Conservation (phyloP, 2,113 vertebrate genomes). For the Miniopterus natalensis region DNA sequence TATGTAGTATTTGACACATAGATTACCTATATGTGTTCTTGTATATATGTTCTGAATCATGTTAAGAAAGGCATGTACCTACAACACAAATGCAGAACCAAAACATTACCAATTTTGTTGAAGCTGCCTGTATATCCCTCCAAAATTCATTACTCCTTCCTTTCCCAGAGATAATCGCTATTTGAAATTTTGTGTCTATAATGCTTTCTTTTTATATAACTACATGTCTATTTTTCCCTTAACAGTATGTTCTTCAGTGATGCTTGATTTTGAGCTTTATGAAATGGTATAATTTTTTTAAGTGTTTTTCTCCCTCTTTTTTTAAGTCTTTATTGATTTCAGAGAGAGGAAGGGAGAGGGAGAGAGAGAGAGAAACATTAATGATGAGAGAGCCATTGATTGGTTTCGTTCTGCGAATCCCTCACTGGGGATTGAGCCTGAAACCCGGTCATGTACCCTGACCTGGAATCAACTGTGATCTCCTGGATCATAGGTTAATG, state of each 20-base stretch:
- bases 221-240: not conserved
- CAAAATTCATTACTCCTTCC: not conserved
- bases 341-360: no score
- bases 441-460: no score
- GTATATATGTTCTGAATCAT: not conserved
- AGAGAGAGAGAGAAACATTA: no score
- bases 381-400: no score
- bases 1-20: not conserved
- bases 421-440: no score
- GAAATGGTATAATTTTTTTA: not conserved
- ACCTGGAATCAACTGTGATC: no score
- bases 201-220: not conserved
- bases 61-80: not conserved
- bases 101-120: not conserved
- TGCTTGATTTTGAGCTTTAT: conserved; percentile 49
- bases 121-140: not conserved
- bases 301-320: no score
- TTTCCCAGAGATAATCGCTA: not conserved
- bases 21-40: not conserved
- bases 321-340: no score
- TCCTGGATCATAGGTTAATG: no score
- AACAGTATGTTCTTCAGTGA: not conserved
- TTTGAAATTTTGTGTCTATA: not conserved
- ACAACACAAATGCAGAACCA: not conserved
- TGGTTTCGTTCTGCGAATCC: no score